A percentile compares a stretch with the other conserved stretches of the same genome.
These are phyloP conservation scores for Sisor rabdophorus DNA, from an alignment of 2,113 vertebrate genomes.

Conservation along the genomic window DNA sequence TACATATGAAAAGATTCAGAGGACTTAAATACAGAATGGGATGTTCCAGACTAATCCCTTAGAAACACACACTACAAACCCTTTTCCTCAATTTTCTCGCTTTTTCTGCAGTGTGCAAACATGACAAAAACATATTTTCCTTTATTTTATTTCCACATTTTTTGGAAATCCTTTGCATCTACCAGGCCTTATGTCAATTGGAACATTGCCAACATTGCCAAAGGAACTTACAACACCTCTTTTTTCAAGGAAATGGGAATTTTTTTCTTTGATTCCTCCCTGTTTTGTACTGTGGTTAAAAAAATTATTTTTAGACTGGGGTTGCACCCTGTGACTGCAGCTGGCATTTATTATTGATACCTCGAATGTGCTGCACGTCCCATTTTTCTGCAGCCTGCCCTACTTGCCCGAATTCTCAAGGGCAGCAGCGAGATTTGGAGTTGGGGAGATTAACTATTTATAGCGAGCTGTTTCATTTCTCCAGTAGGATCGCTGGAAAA, in stretches of 20 bases:
- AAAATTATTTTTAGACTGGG: constrained; percentile 51
- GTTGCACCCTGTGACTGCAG: constrained; percentile 39
- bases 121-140: not conserved
- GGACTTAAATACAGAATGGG: not conserved
- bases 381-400: constrained; percentile 56
- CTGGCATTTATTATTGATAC: constrained; percentile 58
- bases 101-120: not conserved
- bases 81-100: constrained; percentile 1
- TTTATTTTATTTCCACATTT: constrained; percentile 1
- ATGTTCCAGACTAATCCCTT: constrained; percentile 12
- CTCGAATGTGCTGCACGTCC: constrained; percentile 48
- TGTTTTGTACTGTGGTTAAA: constrained; percentile 30
- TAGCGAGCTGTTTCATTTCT: constrained; percentile 40
- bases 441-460: constrained; percentile 54
- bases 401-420: constrained; percentile 55
- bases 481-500: constrained; percentile 39
- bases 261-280: constrained; percentile 20
- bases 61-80: not conserved
- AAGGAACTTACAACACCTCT: not conserved
- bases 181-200: not conserved
- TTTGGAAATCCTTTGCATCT: not conserved
- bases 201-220: constrained; percentile 14
- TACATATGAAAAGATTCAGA: constrained; percentile 14
- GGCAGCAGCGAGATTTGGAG: constrained; percentile 39
- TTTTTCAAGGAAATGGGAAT: not conserved